A percentile compares a stretch with the other conserved stretches of the same genome.
These are phyloP conservation scores for Drosophila equinoxialis DNA, from an alignment of 1,140 invertebrate genomes.

Conservation along the genomic window DNA sequence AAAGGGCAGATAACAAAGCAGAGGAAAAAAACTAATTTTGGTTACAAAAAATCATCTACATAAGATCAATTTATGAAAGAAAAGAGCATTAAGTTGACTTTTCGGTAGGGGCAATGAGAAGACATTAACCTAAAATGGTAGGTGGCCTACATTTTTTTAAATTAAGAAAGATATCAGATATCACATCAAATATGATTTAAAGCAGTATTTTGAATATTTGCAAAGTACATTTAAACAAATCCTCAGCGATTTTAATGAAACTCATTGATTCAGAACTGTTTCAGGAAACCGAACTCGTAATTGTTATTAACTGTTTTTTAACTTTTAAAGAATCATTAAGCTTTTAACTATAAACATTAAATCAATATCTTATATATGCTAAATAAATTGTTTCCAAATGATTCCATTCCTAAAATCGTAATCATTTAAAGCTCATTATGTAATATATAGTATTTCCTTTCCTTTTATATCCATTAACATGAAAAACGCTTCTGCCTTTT, in stretches of 20 bases:
- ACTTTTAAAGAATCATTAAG: no score
- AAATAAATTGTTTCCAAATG: no score
- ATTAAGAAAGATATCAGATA: not conserved
- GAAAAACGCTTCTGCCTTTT: constrained; percentile 7
- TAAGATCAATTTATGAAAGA: constrained; percentile 9
- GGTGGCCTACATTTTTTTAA: not conserved
- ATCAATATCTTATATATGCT: no score
- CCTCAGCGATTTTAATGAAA: no score
- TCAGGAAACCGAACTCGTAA: no score
- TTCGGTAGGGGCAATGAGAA: not conserved
- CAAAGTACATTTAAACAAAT: no score
- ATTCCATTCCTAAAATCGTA: no score
- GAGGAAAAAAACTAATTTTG: constrained; percentile 10
- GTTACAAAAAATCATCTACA: constrained; percentile 5
- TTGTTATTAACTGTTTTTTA: no score
- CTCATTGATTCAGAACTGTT: no score
- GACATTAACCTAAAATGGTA: not conserved
- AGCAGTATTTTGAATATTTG: not conserved
- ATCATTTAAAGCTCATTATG: constrained; percentile 17
- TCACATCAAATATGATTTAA: not conserved
- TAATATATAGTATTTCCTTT: constrained; percentile 11
- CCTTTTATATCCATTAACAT: constrained; percentile 3
- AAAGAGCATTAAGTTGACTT: constrained; percentile 1
- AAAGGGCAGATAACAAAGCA: constrained; percentile 35
- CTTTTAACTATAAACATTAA: no score